Evolutionary conservation across 92 coral and sea anemone genomes (phyloP), one percentile per base, ranked within the genome.

Genomic region (Muricea muricata): DNA sequence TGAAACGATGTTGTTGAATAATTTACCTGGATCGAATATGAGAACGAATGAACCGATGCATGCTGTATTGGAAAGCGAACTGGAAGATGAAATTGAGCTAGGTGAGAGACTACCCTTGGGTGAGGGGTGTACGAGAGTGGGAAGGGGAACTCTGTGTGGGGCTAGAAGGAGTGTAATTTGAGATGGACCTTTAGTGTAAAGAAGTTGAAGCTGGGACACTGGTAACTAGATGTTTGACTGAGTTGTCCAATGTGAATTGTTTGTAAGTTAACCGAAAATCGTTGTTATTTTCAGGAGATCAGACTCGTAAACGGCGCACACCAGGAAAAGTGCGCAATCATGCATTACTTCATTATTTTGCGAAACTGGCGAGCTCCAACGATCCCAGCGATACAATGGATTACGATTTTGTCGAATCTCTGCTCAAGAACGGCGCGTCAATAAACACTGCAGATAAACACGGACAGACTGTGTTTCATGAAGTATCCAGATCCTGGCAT

Each of bases 401-500:
- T 28, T 85, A 93, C 61, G 99, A 96, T 55, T 96, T 96, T 75
- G 98, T 96, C 0, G 93, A 92, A 18, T 92, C 98, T 11, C 75
- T 96, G 29, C 86, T 96, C 46, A 85, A 87, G 71, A 90, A 87
- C 31, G 99, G 99, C 17, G 99, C 99, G 21, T 88, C 92, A 12
- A 83, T 93, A 2, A 92, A 89, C 74, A 92, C 92, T 5, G 85
- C 92, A 10, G 99, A 96, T 87, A 86, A 94, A 60, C 98, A 96
- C 54, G 99, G 99, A 1, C 99, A 96, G 87, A 90, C 94, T 0
- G 69, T 94, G 9, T 80, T 96, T 73, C 99, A 96, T 80, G 98
- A 96, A 88, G 98, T 97, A 6, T 94, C 98, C 0, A 50, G 99
- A 32, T 97, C 94, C 70, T 96, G 99, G 99, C 98, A 96, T 63